Conservation (phyloP, 1,140 invertebrate species). For the Drosophila triauraria region DNA sequence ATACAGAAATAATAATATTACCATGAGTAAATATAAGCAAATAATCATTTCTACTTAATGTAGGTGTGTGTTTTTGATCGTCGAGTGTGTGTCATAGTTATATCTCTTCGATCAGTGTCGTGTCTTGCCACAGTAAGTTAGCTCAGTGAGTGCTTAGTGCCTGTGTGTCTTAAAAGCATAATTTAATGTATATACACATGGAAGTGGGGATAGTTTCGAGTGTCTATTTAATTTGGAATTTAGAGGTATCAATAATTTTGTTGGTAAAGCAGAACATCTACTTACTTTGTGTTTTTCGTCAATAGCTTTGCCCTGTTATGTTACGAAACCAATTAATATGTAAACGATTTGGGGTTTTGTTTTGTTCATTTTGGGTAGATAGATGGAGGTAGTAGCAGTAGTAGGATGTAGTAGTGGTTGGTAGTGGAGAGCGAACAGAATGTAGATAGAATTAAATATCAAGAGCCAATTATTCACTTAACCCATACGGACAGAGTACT, state of each 20-base stretch:
- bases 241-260: constrained; percentile 34
- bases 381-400: constrained; percentile 30
- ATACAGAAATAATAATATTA: constrained; percentile 51
- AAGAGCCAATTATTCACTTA: constrained; percentile 68
- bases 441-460: constrained; percentile 59
- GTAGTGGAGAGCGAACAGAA: constrained; percentile 70
- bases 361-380: constrained; percentile 31
- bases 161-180: constrained; percentile 61
- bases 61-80: constrained; percentile 42
- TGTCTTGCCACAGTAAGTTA: constrained; percentile 46
- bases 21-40: constrained; percentile 19
- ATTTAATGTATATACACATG: constrained; percentile 53
- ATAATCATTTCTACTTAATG: constrained; percentile 39
- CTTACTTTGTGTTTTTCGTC: constrained; percentile 84
- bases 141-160: constrained; percentile 36
- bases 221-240: constrained; percentile 43
- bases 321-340: constrained; percentile 64
- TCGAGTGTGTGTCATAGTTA: constrained; percentile 25
- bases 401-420: constrained; percentile 61
- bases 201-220: constrained; percentile 38
- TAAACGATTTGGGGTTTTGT: constrained; percentile 49
- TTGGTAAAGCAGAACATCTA: constrained; percentile 60
- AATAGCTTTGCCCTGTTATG: constrained; percentile 83
- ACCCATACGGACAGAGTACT: constrained; percentile 50
- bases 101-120: constrained; percentile 45